phyloP scores from a whole-genome alignment of 2,113 vertebrate genomes.

The Clarias gariepinus region DNA sequence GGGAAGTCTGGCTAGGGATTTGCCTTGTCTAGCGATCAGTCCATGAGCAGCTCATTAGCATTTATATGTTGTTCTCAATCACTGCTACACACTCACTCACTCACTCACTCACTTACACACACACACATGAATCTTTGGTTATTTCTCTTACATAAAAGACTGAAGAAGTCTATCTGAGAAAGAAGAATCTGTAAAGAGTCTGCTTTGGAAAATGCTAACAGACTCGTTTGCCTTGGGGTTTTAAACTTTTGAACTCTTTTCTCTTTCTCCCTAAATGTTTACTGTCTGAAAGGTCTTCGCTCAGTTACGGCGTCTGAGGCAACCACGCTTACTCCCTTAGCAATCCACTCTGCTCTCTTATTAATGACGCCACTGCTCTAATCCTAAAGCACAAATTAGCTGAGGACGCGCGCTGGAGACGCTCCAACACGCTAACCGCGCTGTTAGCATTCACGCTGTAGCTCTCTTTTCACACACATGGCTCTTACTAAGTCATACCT shows the following conservation, averaged over 20 bases:
- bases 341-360: conserved; percentile 63
- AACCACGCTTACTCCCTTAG: conserved; percentile 62
- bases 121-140: conserved; percentile 52
- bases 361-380: conserved; percentile 57
- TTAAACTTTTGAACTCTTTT: conserved; percentile 22
- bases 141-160: conserved; percentile 51
- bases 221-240: conserved; percentile 13
- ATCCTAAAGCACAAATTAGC: conserved; percentile 27
- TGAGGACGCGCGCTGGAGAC: conserved; percentile 7
- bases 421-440: conserved; percentile 23
- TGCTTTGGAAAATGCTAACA: conserved; percentile 10
- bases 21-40: no score
- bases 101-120: conserved; percentile 39
- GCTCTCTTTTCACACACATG: background rate
- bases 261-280: conserved; percentile 61
- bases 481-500: background rate
- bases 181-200: conserved; percentile 11
- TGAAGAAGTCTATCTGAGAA: background rate
- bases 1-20: no score
- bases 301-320: conserved; percentile 75
- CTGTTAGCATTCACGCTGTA: conserved; percentile 9
- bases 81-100: background rate
- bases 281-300: conserved; percentile 63
- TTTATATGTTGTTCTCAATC: background rate
- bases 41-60: no score